These are phyloP conservation scores for Deroplatys truncata DNA, from an alignment of 2,888 invertebrate species.

Conservation along the genomic window DNA sequence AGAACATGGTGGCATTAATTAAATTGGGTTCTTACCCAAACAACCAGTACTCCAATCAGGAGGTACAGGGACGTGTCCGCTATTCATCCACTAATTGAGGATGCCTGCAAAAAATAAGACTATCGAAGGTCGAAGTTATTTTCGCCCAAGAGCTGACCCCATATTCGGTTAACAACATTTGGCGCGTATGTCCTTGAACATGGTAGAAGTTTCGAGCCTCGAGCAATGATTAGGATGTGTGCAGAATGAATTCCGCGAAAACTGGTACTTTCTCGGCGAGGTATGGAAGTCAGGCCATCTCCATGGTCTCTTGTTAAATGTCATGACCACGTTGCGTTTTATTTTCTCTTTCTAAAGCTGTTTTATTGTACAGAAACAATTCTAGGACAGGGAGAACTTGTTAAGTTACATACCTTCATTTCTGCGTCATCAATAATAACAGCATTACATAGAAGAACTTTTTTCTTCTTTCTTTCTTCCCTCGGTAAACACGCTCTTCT, in stretches of 20 bases:
- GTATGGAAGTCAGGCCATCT: neutral
- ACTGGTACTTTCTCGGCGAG: neutral
- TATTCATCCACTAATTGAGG: neutral
- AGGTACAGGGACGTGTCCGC: too few relatives aligned
- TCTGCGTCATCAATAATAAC: neutral
- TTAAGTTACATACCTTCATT: neutral
- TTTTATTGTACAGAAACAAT: too few relatives aligned
- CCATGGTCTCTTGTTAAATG: neutral
- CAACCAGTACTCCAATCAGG: too few relatives aligned
- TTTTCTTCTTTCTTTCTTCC: too few relatives aligned
- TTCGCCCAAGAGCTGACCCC: neutral
- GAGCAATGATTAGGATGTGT: too few relatives aligned
- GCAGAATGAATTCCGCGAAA: neutral
- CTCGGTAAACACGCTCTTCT: too few relatives aligned
- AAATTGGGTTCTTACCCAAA: too few relatives aligned
- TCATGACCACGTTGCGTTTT: neutral
- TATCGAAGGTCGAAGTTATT: neutral
- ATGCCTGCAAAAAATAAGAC: neutral
- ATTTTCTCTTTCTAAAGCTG: neutral
- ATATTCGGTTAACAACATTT: neutral
- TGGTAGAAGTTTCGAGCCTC: neutral
- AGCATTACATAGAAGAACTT: too few relatives aligned
- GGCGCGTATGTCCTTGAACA: neutral
- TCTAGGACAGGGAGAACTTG: neutral
- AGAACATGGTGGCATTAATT: too few relatives aligned